Evolutionary conservation across 2,113 vertebrate genomes (phyloP).

Genomic region (Phoxinus phoxinus): DNA sequence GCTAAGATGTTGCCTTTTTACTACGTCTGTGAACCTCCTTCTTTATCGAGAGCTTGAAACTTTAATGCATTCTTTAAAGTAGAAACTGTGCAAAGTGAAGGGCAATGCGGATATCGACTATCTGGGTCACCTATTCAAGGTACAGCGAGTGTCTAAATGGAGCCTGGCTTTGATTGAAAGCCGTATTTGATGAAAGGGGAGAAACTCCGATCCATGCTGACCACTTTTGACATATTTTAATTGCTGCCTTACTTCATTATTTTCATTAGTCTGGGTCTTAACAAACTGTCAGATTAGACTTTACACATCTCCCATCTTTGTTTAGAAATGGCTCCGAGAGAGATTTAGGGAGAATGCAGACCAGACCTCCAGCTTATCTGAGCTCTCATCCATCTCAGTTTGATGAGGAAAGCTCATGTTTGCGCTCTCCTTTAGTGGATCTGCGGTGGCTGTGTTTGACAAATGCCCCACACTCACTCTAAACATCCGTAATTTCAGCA

Average conservation of each 20-base stretch:
- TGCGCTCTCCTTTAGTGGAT: not conserved
- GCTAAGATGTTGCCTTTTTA: conserved; percentile 55
- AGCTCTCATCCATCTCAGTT: conserved; percentile 47
- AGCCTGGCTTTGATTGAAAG: conserved; percentile 62
- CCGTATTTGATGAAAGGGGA: conserved; percentile 59
- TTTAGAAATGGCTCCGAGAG: conserved; percentile 64
- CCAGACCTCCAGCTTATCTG: conserved; percentile 55
- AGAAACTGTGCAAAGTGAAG: conserved; percentile 44
- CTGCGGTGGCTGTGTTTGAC: conserved; percentile 45
- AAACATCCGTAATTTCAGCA: conserved; percentile 56
- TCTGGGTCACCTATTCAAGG: conserved; percentile 66
- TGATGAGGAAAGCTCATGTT: conserved; percentile 36
- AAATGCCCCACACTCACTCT: conserved; percentile 49
- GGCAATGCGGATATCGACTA: conserved; percentile 60
- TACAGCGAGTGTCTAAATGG: conserved; percentile 51
- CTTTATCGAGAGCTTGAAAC: conserved; percentile 53
- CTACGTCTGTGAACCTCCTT: conserved; percentile 45
- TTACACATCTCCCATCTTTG: conserved; percentile 58
- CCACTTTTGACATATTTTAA: conserved; percentile 67
- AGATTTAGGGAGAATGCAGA: conserved; percentile 45
- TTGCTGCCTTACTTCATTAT: conserved; percentile 60
- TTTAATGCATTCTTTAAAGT: conserved; percentile 62
- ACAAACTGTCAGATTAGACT: conserved; percentile 64
- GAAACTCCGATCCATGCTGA: conserved; percentile 64
- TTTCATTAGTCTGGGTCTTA: conserved; percentile 66